Percentiles rank a stretch among this genome's conserved stretches.
phyloP scores from a whole-genome alignment of 1,140 invertebrate species.

The Stegodyphus dumicola region DNA sequence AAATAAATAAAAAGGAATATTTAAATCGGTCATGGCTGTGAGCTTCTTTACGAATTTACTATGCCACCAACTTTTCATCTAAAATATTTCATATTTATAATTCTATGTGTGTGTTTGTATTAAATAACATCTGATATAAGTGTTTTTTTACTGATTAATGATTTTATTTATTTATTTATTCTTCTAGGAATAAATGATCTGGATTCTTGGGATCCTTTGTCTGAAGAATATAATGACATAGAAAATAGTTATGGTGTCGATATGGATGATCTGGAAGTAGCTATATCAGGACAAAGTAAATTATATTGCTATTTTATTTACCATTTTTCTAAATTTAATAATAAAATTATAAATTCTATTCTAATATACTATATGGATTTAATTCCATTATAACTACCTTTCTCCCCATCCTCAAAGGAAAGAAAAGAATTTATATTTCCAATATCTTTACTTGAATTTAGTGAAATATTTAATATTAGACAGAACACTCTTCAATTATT shows the following conservation, averaged over 20 bases:
- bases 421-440: no score
- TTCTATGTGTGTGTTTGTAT: background rate
- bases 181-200: constrained; percentile 5
- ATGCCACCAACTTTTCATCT: no score
- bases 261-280: constrained; percentile 66
- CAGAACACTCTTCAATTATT: no score
- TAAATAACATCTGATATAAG: background rate
- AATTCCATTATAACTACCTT: background rate
- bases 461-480: no score
- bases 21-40: no score
- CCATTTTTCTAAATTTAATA: background rate
- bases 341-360: background rate
- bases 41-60: no score
- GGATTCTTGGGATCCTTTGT: constrained; percentile 66
- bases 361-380: background rate
- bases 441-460: no score
- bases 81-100: no score
- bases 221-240: constrained; percentile 65
- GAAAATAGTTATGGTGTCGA: constrained; percentile 67
- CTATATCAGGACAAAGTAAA: constrained; percentile 66
- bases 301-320: constrained; percentile 25
- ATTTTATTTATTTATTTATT: background rate
- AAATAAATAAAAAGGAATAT: no score
- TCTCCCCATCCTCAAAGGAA: background rate
- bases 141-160: background rate